phyloP scores from a whole-genome alignment of 2,888 invertebrate genomes.

The Spisula solida region DNA sequence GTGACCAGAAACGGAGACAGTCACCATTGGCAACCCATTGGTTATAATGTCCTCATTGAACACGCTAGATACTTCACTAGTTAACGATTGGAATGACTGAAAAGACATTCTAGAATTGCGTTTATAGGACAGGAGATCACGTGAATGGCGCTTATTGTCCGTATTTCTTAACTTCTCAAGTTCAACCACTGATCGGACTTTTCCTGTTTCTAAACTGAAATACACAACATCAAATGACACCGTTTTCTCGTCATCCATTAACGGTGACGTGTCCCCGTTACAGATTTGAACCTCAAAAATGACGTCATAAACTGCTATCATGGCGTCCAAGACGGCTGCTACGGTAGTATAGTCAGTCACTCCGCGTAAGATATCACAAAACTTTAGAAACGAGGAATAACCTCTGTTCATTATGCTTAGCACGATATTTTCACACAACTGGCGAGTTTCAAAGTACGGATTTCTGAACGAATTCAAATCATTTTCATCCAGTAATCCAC shows the following conservation, averaged over 20 bases:
- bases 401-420: slow-evolving; percentile 76
- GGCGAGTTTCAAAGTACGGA: slow-evolving; percentile 77
- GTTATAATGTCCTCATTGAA: slow-evolving; percentile 73
- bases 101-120: slow-evolving; percentile 78
- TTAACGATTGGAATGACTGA: slow-evolving; percentile 72
- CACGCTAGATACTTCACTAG: slow-evolving; percentile 71
- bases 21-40: slow-evolving; percentile 83
- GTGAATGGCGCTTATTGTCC: slow-evolving; percentile 72
- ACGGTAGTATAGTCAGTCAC: slow-evolving; percentile 78
- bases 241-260: slow-evolving; percentile 82
- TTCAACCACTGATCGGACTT: slow-evolving; percentile 82
- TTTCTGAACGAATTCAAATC: slow-evolving; percentile 79
- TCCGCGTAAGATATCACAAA: slow-evolving; percentile 80
- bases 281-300: slow-evolving; percentile 77
- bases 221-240: slow-evolving; percentile 85
- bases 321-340: slow-evolving; percentile 80
- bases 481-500: slow-evolving; percentile 74
- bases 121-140: slow-evolving; percentile 74
- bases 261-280: slow-evolving; percentile 69
- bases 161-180: slow-evolving; percentile 79
- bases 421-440: slow-evolving; percentile 81
- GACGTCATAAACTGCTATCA: slow-evolving; percentile 82
- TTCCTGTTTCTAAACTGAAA: slow-evolving; percentile 79
- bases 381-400: slow-evolving; percentile 77
- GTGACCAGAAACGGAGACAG: slow-evolving; percentile 84